Evolutionary conservation across 2,113 vertebrate genomes (phyloP).

Genomic region (Protobothrops mucrosquamatus): DNA sequence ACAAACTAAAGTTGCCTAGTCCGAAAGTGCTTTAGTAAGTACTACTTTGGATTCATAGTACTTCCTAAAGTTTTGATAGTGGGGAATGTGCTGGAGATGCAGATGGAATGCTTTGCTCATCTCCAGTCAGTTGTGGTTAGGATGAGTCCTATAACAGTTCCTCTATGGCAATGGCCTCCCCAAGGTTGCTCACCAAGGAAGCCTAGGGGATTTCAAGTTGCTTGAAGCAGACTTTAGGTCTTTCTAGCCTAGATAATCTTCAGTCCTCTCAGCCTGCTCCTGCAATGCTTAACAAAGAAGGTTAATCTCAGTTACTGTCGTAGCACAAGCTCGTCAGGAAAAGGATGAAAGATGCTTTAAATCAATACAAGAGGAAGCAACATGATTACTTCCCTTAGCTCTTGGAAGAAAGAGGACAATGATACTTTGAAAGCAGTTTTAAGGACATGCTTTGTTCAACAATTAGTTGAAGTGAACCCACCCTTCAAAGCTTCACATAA

Average conservation of each 20-base stretch:
- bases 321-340: neutral
- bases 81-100: neutral
- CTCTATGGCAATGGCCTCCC: neutral
- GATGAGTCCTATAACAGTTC: neutral
- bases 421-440: neutral
- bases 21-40: neutral
- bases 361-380: neutral
- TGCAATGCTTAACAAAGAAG: neutral
- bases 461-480: neutral
- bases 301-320: neutral
- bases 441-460: neutral
- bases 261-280: neutral
- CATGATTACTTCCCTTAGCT: neutral
- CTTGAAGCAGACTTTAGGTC: neutral
- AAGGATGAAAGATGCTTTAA: neutral
- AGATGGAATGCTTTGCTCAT: neutral
- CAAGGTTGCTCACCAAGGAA: neutral
- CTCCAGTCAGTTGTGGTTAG: neutral
- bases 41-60: neutral
- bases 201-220: neutral
- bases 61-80: neutral
- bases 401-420: neutral
- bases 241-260: neutral
- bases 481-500: neutral
- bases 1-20: neutral